Evolutionary conservation across 2,888 invertebrate genomes (phyloP).

Genomic region (Petrolisthes manimaculis): DNA sequence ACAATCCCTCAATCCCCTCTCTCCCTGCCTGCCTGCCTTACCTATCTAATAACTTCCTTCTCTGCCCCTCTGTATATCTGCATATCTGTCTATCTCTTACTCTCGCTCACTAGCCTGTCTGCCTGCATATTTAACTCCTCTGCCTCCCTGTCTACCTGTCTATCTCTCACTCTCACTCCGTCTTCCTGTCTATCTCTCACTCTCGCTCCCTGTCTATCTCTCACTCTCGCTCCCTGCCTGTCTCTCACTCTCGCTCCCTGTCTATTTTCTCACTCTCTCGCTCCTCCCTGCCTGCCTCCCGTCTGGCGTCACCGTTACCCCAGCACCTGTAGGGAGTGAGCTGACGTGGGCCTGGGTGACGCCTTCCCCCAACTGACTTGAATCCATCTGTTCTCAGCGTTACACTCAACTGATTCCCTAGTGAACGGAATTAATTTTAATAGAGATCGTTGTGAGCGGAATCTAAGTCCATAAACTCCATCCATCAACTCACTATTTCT

Average conservation of each 20-base stretch:
- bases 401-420: too few species aligned
- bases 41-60: neutral
- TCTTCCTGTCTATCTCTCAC: neutral
- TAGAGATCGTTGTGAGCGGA: too few species aligned
- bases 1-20: neutral
- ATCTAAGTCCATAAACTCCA: too few species aligned
- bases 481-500: too few species aligned
- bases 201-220: constrained; percentile 20
- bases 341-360: too few species aligned
- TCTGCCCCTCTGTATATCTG: neutral
- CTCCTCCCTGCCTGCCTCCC: neutral
- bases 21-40: neutral
- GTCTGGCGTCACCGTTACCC: too few species aligned
- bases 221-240: neutral
- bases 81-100: neutral
- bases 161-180: neutral
- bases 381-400: too few species aligned
- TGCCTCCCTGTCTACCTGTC: neutral
- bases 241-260: neutral
- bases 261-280: neutral
- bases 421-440: too few species aligned
- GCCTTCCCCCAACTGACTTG: too few species aligned
- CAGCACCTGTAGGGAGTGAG: too few species aligned
- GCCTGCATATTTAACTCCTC: neutral
- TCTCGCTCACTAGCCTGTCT: neutral